Evolutionary conservation across 2,888 invertebrate species (phyloP).

Genomic region (Megaustenia siamemsis): DNA sequence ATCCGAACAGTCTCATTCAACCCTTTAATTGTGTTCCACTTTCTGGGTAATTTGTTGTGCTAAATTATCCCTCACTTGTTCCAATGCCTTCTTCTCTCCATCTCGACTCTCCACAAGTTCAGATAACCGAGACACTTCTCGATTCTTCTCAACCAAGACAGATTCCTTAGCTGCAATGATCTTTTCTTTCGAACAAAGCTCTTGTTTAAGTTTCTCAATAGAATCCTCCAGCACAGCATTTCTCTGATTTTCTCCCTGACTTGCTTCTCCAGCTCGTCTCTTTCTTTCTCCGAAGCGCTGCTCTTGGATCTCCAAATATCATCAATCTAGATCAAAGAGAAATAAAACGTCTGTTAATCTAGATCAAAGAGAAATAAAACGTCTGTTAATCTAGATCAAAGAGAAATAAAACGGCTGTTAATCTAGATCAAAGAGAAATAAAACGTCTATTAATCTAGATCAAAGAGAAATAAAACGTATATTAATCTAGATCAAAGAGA

Average conservation of each 20-base stretch:
- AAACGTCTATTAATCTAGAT: no score
- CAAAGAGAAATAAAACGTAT: no score
- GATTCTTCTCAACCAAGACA: constrained; percentile 62
- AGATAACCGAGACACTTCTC: constrained; percentile 65
- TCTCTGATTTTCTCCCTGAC: constrained; percentile 61
- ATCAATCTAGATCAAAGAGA: constrained; percentile 59
- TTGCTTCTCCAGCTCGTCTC: constrained; percentile 61
- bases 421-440: no score
- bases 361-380: no score
- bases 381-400: no score
- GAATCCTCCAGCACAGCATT: constrained; percentile 59
- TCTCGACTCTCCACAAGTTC: constrained; percentile 70
- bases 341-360: no score
- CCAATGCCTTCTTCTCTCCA: constrained; percentile 65
- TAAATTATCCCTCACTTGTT: constrained; percentile 66
- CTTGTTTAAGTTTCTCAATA: constrained; percentile 61
- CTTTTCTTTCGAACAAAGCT: constrained; percentile 67
- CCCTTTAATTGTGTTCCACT: constrained; percentile 68
- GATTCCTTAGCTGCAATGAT: constrained; percentile 66
- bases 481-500: no score
- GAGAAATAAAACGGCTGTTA: no score
- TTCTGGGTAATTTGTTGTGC: constrained; percentile 71
- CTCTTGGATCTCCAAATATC: constrained; percentile 73
- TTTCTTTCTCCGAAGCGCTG: constrained; percentile 69
- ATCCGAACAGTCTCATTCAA: constrained; percentile 69